phyloP scores from a whole-genome alignment of 2,797 vertebrate genomes.

The Typhlichthys eigenmanni region DNA sequence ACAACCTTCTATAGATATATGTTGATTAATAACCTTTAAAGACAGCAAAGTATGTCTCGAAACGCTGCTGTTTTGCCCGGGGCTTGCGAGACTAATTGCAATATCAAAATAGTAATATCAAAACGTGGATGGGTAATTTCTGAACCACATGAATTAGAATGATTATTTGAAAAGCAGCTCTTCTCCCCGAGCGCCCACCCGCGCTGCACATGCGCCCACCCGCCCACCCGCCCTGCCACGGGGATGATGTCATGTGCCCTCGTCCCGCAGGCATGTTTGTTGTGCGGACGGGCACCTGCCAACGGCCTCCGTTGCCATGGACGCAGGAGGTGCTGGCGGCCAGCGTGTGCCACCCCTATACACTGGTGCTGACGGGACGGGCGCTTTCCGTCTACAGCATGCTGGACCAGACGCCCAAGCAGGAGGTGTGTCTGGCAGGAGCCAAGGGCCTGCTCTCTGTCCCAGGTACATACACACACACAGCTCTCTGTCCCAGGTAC shows the following conservation, averaged over 20 bases:
- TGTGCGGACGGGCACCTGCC: slow-evolving; percentile 68
- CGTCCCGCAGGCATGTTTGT: slow-evolving; percentile 72
- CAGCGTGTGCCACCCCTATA: slow-evolving; percentile 66
- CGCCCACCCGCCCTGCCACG: slow-evolving; percentile 24
- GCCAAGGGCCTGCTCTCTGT: slow-evolving; percentile 58
- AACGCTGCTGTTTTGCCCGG: no score
- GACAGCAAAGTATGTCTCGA: no score
- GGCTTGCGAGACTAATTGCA: no score
- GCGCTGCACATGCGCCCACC: slow-evolving; percentile 12
- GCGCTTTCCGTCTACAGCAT: slow-evolving; percentile 70
- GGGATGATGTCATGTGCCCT: slow-evolving; percentile 45
- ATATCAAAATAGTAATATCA: not conserved
- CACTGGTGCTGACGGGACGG: slow-evolving; percentile 61
- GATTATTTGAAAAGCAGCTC: slow-evolving; percentile 19
- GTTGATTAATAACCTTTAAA: not conserved
- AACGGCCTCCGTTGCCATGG: slow-evolving; percentile 73
- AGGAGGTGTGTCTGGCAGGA: slow-evolving; percentile 58
- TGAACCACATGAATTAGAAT: slow-evolving; percentile 1
- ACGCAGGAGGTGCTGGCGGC: slow-evolving; percentile 67
- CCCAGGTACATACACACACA: slow-evolving; percentile 50
- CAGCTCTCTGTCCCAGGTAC: no score
- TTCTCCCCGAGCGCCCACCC: slow-evolving; percentile 22
- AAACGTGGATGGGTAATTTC: no score
- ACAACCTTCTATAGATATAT: no score
- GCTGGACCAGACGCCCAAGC: slow-evolving; percentile 73